Evolutionary conservation across 2,113 vertebrate species (phyloP), one percentile per base, ranked within the genome.

Genomic region (Forbesichthys papilliferus): DNA sequence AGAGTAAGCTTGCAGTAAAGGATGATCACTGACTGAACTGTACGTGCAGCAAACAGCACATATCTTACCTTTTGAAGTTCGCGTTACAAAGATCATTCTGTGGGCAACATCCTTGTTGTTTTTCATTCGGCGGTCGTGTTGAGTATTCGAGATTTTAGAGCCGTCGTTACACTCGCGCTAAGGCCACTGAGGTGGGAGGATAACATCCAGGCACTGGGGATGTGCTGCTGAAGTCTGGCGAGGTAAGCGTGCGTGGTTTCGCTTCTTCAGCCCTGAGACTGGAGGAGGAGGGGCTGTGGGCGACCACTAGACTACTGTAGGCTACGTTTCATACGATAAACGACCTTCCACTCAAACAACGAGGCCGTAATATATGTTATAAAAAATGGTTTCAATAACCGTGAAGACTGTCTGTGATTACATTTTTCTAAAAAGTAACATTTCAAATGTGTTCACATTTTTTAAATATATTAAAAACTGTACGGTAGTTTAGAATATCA

Each of bases 61-160:
- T 36, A 56, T 53, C 77, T 52, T 78, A 90, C 87, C 89, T 87
- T 78, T 68, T 20, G 11, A 72, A 69, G 64, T 66, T 64, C 47
- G 46, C 49, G 33, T 64, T 71, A 83, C 27, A 33, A 66, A 49
- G 0, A 2, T 34, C 54, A 34, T 63, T 58, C 18, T 68, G 61
- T 9, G 2, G 48, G 66, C 68, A 33, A 11, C 77, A 52, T 81
- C 67, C 69, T 74, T 47, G 69, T 27, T 53, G 66, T 42, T 70
- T 52, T n/a, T 16, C 27, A 49, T 47, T 34, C 69, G 34, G 74
- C 61, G 75, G 83, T 72, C 87, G 84, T 71, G 69, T 2, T 73
- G 77, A 72, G 69, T 57, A 53, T 71, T 16, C 9, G n/a, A 66
- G 60, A 27, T 63, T 27, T 52, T 64, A 9, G 52, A 55, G 61